phyloP scores from a whole-genome alignment of 2,888 invertebrate species.

The Drosophila melanosoma region DNA sequence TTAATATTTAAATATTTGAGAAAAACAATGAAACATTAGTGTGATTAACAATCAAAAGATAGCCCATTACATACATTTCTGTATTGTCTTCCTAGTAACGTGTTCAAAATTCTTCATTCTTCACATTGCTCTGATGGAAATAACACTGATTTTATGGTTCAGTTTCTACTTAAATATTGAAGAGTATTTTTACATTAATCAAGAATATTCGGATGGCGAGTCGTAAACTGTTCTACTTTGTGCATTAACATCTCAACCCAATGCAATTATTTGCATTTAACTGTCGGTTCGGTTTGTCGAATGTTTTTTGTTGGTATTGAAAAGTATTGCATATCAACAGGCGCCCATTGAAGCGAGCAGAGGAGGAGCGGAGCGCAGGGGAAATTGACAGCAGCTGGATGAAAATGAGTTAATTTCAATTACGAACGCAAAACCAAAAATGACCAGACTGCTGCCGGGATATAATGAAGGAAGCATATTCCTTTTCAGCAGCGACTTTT shows the following conservation, averaged over 20 bases:
- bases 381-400: slow-evolving; percentile 16
- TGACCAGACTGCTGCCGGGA: slow-evolving; percentile 25
- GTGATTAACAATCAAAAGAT: background rate
- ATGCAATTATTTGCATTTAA: background rate
- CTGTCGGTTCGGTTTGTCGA: background rate
- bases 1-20: too few relatives aligned
- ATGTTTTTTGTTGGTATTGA: background rate
- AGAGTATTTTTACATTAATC: background rate
- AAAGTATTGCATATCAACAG: slow-evolving; percentile 39
- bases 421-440: slow-evolving; percentile 24
- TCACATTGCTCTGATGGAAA: background rate
- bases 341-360: background rate
- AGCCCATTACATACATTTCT: background rate
- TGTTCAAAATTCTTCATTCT: too few relatives aligned
- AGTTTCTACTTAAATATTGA: too few relatives aligned
- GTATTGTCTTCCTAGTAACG: background rate
- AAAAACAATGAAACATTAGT: background rate
- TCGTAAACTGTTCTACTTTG: background rate
- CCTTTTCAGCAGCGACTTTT: slow-evolving; percentile 40
- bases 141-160: background rate
- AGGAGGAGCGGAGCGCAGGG: background rate
- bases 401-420: slow-evolving; percentile 66
- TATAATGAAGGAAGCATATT: slow-evolving; percentile 19
- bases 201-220: background rate
- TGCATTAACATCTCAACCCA: background rate